These are phyloP conservation scores for Colinus virginianus DNA, from an alignment of 2,113 vertebrate genomes.

Conservation along the genomic window DNA sequence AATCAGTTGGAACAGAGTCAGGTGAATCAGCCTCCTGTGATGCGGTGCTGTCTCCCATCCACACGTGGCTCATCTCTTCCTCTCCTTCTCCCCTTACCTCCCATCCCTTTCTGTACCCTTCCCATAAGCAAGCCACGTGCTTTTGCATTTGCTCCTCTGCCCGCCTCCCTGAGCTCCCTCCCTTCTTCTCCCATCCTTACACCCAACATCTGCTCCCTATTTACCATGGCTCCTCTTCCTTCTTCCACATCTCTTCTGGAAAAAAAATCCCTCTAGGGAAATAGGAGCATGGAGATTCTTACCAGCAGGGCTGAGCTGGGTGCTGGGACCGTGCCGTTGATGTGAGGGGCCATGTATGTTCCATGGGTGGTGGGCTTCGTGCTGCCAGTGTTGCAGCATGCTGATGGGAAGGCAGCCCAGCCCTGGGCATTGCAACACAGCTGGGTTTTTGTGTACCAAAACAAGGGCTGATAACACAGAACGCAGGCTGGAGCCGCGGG, in stretches of 20 bases:
- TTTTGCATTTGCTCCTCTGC: neutral
- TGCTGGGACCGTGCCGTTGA: neutral
- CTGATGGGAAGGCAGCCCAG: neutral
- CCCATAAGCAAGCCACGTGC: neutral
- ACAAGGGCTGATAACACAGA: constrained; percentile 55
- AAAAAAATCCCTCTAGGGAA: neutral
- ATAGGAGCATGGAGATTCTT: neutral
- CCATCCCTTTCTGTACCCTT: neutral
- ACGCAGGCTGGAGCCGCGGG: neutral
- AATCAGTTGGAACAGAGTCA: accelerated
- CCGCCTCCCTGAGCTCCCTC: neutral
- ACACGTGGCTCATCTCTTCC: neutral
- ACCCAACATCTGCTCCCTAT: neutral
- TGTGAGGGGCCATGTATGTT: neutral
- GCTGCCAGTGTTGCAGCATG: accelerated
- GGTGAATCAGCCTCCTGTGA: neutral
- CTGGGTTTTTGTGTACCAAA: constrained; percentile 49
- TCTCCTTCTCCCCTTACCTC: neutral
- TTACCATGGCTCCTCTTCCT: neutral
- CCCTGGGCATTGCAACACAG: neutral
- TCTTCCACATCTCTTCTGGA: neutral
- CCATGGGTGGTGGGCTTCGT: neutral
- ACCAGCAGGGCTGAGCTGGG: neutral
- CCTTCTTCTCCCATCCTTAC: too few species aligned
- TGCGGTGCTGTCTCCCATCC: neutral